These are phyloP conservation scores for Heliocidaris tuberculata DNA, from an alignment of 35 echinoderm and acorn worm genomes.

Conservation along the genomic window DNA sequence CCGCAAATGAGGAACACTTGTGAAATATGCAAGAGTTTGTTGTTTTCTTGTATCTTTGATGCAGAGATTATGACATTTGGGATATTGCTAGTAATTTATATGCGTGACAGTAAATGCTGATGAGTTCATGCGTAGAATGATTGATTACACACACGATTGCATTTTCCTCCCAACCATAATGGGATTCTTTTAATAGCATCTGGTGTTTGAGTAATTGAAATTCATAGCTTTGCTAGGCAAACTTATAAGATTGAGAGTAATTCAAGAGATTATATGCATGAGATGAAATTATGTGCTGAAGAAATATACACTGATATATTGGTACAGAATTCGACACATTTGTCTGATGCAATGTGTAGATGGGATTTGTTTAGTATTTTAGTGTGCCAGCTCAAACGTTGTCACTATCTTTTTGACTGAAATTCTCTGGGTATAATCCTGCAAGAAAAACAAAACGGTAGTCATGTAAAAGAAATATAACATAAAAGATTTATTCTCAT, in stretches of 20 bases:
- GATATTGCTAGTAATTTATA: background rate
- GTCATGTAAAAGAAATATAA: no score
- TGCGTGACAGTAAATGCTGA: background rate
- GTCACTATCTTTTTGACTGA: no score
- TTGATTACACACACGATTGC: background rate
- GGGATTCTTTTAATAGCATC: no score
- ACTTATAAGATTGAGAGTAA: background rate
- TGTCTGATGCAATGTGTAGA: no score
- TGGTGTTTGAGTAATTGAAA: background rate
- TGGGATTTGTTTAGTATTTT: no score
- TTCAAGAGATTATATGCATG: background rate
- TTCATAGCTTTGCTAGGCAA: background rate
- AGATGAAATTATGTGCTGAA: background rate
- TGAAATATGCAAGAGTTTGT: background rate
- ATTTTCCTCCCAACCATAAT: background rate
- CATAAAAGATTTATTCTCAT: no score
- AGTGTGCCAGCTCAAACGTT: no score
- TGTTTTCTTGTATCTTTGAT: background rate
- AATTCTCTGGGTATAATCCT: no score
- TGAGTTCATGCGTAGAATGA: background rate
- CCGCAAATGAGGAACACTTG: background rate
- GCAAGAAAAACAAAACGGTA: no score
- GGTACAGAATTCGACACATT: no score
- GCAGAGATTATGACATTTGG: background rate
- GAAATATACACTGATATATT: background rate